phyloP scores from a whole-genome alignment of 1,140 invertebrate genomes.

The Tribolium madens region DNA sequence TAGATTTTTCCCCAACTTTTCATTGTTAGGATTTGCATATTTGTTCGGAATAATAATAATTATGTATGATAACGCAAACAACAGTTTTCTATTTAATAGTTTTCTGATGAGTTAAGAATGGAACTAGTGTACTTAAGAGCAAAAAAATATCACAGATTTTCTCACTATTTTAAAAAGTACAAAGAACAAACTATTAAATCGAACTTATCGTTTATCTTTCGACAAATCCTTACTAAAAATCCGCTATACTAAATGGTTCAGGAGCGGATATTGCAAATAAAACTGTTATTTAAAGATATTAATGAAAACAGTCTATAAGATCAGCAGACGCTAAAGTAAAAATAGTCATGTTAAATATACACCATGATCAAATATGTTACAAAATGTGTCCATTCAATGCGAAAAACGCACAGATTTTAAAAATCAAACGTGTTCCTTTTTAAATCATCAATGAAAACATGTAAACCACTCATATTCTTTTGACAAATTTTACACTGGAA shows the following conservation, averaged over 20 bases:
- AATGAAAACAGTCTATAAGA: constrained; percentile 44
- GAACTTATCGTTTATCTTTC: neutral
- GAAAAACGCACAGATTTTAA: neutral
- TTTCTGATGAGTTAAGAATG: no score
- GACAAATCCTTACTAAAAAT: neutral
- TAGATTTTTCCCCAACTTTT: neutral
- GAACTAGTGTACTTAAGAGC: no score
- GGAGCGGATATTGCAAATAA: constrained; percentile 41
- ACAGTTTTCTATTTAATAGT: no score
- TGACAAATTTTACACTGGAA: neutral
- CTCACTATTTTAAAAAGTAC: no score
- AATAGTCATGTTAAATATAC: constrained; percentile 40
- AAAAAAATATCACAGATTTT: no score
- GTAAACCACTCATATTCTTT: neutral
- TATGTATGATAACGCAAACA: no score
- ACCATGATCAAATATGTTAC: constrained; percentile 40
- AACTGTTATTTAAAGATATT: constrained; percentile 44
- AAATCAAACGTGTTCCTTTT: neutral
- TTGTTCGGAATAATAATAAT: neutral
- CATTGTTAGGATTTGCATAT: neutral
- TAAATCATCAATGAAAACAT: neutral
- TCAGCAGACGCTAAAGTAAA: constrained; percentile 27
- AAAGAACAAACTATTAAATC: no score
- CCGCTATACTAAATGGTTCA: neutral
- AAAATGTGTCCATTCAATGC: constrained; percentile 22